phyloP scores from a whole-genome alignment of 2,797 vertebrate species.

The Chaetodon trifasciatus region DNA sequence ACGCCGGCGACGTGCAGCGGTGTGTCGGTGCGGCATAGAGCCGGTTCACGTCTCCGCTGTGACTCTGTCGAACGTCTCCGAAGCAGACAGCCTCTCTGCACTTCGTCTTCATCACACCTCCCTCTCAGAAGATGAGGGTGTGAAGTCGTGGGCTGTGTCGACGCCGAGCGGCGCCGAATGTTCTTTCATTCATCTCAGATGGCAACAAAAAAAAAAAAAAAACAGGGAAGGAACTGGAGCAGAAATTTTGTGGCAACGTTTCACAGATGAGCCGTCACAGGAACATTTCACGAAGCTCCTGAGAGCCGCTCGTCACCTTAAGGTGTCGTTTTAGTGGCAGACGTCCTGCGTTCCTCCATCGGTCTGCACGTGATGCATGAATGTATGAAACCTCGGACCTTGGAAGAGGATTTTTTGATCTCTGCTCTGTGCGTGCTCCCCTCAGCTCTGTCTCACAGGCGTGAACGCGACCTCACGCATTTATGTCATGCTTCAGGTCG shows the following conservation, averaged over 20 bases:
- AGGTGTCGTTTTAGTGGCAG: not conserved
- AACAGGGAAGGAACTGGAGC: constrained; percentile 35
- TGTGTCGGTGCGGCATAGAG: not conserved
- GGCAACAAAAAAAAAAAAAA: constrained; percentile 6
- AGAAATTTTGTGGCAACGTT: not conserved
- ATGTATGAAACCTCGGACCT: no score
- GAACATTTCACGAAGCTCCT: constrained; percentile 29
- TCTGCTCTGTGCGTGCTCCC: no score
- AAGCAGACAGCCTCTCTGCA: constrained; percentile 29
- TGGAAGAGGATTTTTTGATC: no score
- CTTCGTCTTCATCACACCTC: constrained; percentile 52
- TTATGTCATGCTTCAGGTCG: no score
- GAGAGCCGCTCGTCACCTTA: constrained; percentile 18
- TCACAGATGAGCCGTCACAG: constrained; percentile 16
- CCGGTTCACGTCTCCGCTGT: not conserved
- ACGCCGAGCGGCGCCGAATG: constrained; percentile 27
- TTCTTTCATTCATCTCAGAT: constrained; percentile 65
- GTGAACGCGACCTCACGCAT: no score
- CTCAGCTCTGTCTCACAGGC: no score
- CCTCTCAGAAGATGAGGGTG: constrained; percentile 50
- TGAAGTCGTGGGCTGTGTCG: constrained; percentile 62
- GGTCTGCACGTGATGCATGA: no score
- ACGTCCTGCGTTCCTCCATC: no score
- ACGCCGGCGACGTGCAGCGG: constrained; percentile 1
- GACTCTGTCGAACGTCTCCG: constrained; percentile 35